Percentiles rank a stretch among this genome's conserved stretches.
Evolutionary conservation across 2,888 invertebrate species (phyloP).

Genomic region (Drepana falcataria): DNA sequence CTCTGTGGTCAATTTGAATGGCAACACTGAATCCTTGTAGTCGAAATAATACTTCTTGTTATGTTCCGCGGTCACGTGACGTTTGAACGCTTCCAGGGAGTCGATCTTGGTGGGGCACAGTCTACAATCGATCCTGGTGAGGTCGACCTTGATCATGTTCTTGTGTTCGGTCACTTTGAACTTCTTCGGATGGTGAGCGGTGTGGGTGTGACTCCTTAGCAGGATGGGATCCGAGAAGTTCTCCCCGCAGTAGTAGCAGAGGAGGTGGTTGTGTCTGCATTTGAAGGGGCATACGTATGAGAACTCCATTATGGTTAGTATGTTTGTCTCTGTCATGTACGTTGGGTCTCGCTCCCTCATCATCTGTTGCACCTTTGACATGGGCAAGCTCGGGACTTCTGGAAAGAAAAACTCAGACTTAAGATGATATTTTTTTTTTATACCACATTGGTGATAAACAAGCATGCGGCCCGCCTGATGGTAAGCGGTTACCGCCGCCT

Average conservation of each 20-base stretch:
- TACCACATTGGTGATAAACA: not conserved
- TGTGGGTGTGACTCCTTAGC: constrained; percentile 40
- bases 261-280: constrained; percentile 59
- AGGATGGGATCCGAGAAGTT: constrained; percentile 39
- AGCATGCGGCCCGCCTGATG: no score
- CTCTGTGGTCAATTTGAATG: constrained; percentile 46
- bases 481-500: no score
- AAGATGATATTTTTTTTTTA: not conserved
- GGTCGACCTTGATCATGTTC: constrained; percentile 63
- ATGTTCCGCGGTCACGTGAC: constrained; percentile 45
- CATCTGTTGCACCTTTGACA: constrained; percentile 56
- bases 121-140: constrained; percentile 59
- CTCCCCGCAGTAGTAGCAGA: constrained; percentile 63
- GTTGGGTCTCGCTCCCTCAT: constrained; percentile 59
- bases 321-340: constrained; percentile 60
- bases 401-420: constrained; percentile 16
- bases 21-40: constrained; percentile 50
- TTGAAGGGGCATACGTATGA: constrained; percentile 65
- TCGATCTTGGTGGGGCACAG: constrained; percentile 44
- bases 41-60: constrained; percentile 56
- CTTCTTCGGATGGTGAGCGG: constrained; percentile 44
- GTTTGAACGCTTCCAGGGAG: constrained; percentile 49
- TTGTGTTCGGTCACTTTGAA: constrained; percentile 61
- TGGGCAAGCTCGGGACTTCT: constrained; percentile 36
- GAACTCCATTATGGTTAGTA: constrained; percentile 55